Conservation (phyloP, 1,140 invertebrate species). For the Drosophila oshimai region DNA sequence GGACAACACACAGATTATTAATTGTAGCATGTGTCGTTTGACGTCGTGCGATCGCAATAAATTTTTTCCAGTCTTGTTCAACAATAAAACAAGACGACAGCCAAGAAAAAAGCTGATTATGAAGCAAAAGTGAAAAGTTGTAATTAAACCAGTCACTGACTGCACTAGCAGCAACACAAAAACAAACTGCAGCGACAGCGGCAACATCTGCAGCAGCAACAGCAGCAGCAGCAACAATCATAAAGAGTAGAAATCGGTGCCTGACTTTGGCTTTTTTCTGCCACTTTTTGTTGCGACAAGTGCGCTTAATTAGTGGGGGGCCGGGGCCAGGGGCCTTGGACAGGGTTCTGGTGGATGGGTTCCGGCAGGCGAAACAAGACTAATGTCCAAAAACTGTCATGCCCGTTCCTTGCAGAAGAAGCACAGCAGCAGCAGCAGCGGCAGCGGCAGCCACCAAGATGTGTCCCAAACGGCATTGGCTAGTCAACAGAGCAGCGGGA, state of each 20-base stretch:
- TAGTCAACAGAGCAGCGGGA: conserved; percentile 62
- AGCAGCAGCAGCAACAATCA: conserved; percentile 49
- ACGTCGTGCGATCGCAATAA: conserved; percentile 77
- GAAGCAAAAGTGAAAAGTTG: conserved; percentile 80
- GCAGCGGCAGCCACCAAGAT: conserved; percentile 52
- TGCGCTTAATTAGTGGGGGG: conserved; percentile 73
- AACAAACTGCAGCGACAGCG: conserved; percentile 60
- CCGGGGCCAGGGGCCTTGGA: neutral
- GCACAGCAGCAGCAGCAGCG: conserved; percentile 18
- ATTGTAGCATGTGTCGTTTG: conserved; percentile 76
- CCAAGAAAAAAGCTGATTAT: conserved; percentile 66
- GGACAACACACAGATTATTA: conserved; percentile 64
- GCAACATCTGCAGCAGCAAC: conserved; percentile 26
- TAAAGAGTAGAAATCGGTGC: conserved; percentile 77
- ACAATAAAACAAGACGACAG: conserved; percentile 43
- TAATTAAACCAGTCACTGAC: conserved; percentile 78
- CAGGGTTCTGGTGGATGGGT: conserved; percentile 40
- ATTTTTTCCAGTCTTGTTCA: conserved; percentile 49
- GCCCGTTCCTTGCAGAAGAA: conserved; percentile 32
- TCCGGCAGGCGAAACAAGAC: conserved; percentile 70
- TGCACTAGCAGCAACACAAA: conserved; percentile 53
- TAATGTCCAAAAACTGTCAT: conserved; percentile 59
- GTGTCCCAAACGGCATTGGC: conserved; percentile 75
- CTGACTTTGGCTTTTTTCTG: conserved; percentile 24
- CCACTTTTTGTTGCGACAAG: conserved; percentile 61